A percentile compares a stretch with the other conserved stretches of the same genome.
These are phyloP conservation scores for Musca vetustissima DNA, from an alignment of 1,140 invertebrate genomes.

Conservation along the genomic window DNA sequence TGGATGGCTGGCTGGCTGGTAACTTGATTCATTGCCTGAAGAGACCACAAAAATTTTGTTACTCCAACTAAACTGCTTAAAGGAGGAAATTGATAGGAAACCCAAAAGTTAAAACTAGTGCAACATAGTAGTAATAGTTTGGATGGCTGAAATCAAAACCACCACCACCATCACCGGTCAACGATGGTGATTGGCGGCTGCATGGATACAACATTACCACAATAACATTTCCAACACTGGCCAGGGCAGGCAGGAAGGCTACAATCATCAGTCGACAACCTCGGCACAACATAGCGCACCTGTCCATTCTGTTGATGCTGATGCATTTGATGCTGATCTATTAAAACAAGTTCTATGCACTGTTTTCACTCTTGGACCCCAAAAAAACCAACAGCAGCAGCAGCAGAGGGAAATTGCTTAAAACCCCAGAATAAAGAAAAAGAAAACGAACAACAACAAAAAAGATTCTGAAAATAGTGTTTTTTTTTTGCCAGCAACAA, in stretches of 20 bases:
- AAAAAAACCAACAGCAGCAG: no score
- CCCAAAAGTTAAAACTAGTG: slow-evolving; percentile 11
- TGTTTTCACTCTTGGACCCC: background rate
- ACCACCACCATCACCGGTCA: background rate
- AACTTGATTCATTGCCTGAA: background rate
- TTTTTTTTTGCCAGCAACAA: slow-evolving; percentile 3
- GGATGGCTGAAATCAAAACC: background rate
- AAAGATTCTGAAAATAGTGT: background rate
- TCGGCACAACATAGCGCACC: background rate
- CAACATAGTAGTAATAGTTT: slow-evolving; percentile 4
- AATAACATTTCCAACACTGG: background rate
- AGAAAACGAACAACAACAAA: background rate
- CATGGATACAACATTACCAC: background rate
- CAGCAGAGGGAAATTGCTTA: slow-evolving; percentile 13
- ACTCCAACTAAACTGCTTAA: slow-evolving; percentile 7
- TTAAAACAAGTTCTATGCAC: slow-evolving; percentile 18
- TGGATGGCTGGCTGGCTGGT: background rate
- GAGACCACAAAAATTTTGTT: slow-evolving; percentile 20
- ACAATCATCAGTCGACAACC: background rate
- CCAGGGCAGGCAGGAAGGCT: background rate
- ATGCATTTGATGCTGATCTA: slow-evolving; percentile 11
- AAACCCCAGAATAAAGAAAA: background rate
- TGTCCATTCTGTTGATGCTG: background rate
- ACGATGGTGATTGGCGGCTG: no score
- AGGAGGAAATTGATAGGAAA: slow-evolving; percentile 24